Conservation (phyloP, 1,140 invertebrate genomes). For the Leptinotarsa defecta region DNA sequence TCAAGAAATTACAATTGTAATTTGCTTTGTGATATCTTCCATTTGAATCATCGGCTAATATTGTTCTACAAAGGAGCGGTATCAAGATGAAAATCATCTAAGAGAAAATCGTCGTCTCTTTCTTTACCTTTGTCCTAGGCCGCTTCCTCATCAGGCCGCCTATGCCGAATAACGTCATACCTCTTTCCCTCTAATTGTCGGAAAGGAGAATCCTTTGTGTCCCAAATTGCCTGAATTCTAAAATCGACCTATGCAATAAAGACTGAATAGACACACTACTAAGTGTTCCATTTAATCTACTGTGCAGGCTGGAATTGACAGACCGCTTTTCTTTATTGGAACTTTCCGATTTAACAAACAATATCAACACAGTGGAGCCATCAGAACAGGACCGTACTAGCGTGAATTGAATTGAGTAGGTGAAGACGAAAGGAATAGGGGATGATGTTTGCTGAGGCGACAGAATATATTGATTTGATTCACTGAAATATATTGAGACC, state of each 20-base stretch:
- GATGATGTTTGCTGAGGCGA: too few species aligned
- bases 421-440: too few species aligned
- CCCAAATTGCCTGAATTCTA: slow-evolving; percentile 20
- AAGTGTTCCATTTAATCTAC: slow-evolving; percentile 27
- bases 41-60: too few species aligned
- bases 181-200: slow-evolving; percentile 19
- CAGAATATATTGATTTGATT: too few species aligned
- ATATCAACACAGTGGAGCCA: slow-evolving; percentile 10
- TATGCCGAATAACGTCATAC: slow-evolving; percentile 11
- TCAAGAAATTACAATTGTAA: too few species aligned
- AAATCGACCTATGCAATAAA: slow-evolving; percentile 24
- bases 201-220: slow-evolving; percentile 22
- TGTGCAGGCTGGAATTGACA: slow-evolving; percentile 17
- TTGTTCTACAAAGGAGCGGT: too few species aligned
- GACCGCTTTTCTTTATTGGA: slow-evolving; percentile 23
- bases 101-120: too few species aligned
- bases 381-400: not conserved
- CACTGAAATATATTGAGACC: too few species aligned
- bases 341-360: slow-evolving; percentile 27
- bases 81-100: too few species aligned
- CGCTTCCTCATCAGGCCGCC: not conserved
- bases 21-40: too few species aligned
- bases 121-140: not conserved
- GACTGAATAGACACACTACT: slow-evolving; percentile 22
- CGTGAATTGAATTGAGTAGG: not conserved